Base-by-base conservation (phyloP, 1,140 invertebrate species). In the Macrobrachium rosenbergii region DNA sequence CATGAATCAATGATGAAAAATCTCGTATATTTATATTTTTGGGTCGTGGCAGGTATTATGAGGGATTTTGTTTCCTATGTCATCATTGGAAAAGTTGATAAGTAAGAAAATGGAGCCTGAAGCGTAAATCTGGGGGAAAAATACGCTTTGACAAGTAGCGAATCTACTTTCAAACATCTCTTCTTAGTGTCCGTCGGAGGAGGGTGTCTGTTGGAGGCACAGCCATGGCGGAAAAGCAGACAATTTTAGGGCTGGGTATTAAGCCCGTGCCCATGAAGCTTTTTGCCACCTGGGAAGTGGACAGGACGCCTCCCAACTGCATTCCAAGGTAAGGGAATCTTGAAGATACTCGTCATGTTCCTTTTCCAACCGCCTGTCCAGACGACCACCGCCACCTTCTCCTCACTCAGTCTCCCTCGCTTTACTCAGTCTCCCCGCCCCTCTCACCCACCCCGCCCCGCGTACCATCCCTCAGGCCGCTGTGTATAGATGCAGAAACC, bases 201-300 rank as follows among this genome's bases (percentile, higher is more conserved):
- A 43, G 80, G 84, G 73, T 81, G 84, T 37, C 75, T 59, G 85
- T 59, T 72, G 67, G 77, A 76, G 12, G n/a, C 77, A 11, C 77
- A 75, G 62, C 63, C 67, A 88, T 88, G 86, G 86, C 86, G 72
- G 86, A 88, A 76, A 88, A 88, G 62, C 86, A 88, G 80, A 88
- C 80, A n/a, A 88, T 88, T 69, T 60, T 88, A 59, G 86, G 86
- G 80, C 80, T 88, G 86, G 91, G 91, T 79, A 89, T 90, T 60
- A 97, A 97, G 94, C 97, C 97, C 90, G 96, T 98, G 91, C 97
- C 97, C 90, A 99, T 99, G 98, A 98, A 98, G 93, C 94, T 99
- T 89, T 99, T 99, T 93, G 97, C 98, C 87, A 98, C 97, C 90
- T 98, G 97, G 97, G 98, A 99, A 94, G 96, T 99, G 85, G 98